Base-by-base conservation (phyloP, 1,140 invertebrate genomes). In the Anastatus disparis region DNA sequence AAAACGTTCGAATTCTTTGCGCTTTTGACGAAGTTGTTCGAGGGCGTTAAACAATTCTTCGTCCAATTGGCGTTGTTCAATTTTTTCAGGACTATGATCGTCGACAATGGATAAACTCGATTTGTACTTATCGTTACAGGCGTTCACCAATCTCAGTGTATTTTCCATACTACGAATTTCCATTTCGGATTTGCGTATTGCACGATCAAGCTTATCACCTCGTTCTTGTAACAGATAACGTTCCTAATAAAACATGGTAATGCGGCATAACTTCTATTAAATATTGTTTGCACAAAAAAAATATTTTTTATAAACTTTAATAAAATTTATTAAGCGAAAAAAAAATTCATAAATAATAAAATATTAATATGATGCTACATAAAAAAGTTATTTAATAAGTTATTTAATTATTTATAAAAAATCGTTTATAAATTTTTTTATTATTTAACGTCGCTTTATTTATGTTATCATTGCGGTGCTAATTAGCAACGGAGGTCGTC, bases 111-210 rank as follows among this genome's bases (percentile, higher is more conserved):
- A 77, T 24, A 91, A 78, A 79, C 86, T 90, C 26, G 84, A 82
- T 74, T 89, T 87, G 75, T 89, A 92, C 73, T 89, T 89, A 13
- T 80, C 81, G 77, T 93, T 93, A 52, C 90, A 89, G n/a, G 87
- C 80, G 78, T 91, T 91, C 10, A 93, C 85, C 7, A 93, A 82
- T 31, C 89, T 88, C 68, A 93, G 77, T 13, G 92, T 93, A 75
- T 92, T 92, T 80, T 94, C 92, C 83, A 93, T 89, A 31, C 91
- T 92, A 20, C 89, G 84, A 69, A 93, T 91, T 80, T 93, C 92
- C 31, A 88, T 83, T 82, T 93, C 93, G 22, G 88, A 87, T 76
- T 89, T 90, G 71, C 86, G 82, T 17, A 93, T 90, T 56, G 90
- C 87, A 2, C 85, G 86, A 79, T 94, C 92, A 70, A 93, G 82